Percentiles rank a stretch among this genome's conserved stretches.
Evolutionary conservation across 2,888 invertebrate species (phyloP).

Genomic region (Teleiodes luculella): DNA sequence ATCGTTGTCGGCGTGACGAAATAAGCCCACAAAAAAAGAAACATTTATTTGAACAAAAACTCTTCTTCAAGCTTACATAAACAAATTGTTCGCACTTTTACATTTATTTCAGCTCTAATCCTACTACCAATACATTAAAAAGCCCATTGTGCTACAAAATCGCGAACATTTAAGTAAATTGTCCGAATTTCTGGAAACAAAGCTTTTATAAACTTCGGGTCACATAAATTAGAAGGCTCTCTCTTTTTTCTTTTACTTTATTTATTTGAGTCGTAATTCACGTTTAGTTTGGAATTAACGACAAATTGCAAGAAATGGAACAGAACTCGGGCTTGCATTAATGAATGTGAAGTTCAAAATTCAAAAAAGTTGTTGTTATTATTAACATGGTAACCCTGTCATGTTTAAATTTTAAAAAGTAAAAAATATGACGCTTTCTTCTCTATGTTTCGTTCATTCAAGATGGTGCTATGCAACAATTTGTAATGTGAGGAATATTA

Average conservation of each 20-base stretch:
- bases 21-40: too few relatives aligned
- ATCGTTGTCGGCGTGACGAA: too few relatives aligned
- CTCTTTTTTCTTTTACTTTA: constrained; percentile 32
- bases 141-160: constrained; percentile 23
- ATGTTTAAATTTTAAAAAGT: too few relatives aligned
- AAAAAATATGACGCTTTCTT: too few relatives aligned
- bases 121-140: constrained; percentile 26
- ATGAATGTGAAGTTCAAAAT: too few relatives aligned
- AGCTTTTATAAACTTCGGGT: constrained; percentile 16
- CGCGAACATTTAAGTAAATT: constrained; percentile 4
- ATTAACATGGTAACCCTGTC: too few relatives aligned
- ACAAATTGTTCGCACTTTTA: not conserved
- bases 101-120: constrained; percentile 14
- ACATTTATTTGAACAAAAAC: too few relatives aligned
- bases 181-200: constrained; percentile 15
- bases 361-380: too few relatives aligned
- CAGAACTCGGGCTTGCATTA: too few relatives aligned
- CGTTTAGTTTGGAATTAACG: constrained; percentile 71
- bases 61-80: not conserved
- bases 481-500: too few relatives aligned
- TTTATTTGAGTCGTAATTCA: constrained; percentile 45
- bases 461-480: too few relatives aligned
- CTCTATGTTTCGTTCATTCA: too few relatives aligned
- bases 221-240: constrained; percentile 16
- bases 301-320: constrained; percentile 55